A percentile compares a stretch with the other conserved stretches of the same genome.
These are phyloP conservation scores for Carcina quercana DNA, from an alignment of 2,888 invertebrate species.

Conservation along the genomic window DNA sequence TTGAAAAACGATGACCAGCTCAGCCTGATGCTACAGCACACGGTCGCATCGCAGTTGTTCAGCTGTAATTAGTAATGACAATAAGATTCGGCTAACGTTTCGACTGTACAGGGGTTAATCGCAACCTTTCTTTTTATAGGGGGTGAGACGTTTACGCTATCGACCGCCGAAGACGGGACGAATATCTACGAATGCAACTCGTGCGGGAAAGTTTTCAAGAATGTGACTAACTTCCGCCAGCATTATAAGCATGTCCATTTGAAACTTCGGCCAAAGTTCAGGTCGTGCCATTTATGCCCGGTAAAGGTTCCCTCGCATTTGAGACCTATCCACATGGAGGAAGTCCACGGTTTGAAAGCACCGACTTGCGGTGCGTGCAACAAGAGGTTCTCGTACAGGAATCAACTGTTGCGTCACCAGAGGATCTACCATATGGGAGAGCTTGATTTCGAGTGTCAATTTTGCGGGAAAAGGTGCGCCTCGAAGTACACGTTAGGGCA, in stretches of 20 bases:
- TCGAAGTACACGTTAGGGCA: constrained; percentile 15
- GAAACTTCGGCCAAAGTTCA: constrained; percentile 21
- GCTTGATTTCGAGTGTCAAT: constrained; percentile 22
- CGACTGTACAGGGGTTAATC: too few species aligned
- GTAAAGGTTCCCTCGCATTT: constrained; percentile 20
- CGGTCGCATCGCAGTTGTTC: too few species aligned
- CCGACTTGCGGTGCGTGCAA: constrained; percentile 25
- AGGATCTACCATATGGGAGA: constrained; percentile 37
- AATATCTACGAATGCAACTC: constrained; percentile 7
- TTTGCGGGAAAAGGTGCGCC: constrained; percentile 25
- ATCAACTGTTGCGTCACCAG: constrained; percentile 31
- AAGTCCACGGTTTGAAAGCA: constrained; percentile 20
- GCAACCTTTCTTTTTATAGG: constrained; percentile 16
- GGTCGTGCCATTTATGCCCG: constrained; percentile 26
- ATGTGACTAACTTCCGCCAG: constrained; percentile 21
- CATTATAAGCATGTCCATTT: constrained; percentile 29
- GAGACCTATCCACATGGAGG: constrained; percentile 24
- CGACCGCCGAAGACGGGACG: constrained; percentile 8
- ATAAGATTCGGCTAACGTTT: too few species aligned
- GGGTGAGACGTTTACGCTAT: background rate
- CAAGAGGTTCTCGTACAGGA: constrained; percentile 20
- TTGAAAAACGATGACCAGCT: too few species aligned
- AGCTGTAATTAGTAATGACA: too few species aligned
- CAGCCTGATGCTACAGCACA: too few species aligned
- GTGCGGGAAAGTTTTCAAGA: constrained; percentile 15